Evolutionary conservation across 2,888 invertebrate species (phyloP).

Genomic region (Tetranychus piercei): DNA sequence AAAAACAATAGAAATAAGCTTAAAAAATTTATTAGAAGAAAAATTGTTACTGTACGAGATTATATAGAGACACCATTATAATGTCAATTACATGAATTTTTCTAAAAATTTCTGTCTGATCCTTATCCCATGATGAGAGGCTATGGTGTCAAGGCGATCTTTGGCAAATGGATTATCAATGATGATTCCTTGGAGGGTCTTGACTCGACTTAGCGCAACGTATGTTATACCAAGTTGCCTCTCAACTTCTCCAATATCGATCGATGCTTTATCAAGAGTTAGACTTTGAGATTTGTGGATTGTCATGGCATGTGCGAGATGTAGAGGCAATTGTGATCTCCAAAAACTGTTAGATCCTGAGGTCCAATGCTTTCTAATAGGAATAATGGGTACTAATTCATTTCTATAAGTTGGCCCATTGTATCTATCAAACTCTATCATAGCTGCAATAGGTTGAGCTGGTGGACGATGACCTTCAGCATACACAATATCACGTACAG

Average conservation of each 20-base stretch:
- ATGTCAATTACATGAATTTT: too few species aligned
- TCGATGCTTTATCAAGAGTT: background rate
- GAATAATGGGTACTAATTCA: background rate
- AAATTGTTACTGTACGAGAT: too few species aligned
- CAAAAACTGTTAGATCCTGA: background rate
- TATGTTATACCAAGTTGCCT: background rate
- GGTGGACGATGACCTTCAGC: background rate
- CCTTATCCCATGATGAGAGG: too few species aligned
- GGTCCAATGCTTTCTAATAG: slow-evolving; percentile 2
- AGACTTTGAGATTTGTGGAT: background rate
- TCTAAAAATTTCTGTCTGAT: too few species aligned
- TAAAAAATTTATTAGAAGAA: too few species aligned
- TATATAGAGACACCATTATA: too few species aligned
- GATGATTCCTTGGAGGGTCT: background rate
- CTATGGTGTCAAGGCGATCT: too few species aligned
- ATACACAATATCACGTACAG: background rate
- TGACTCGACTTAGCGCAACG: background rate
- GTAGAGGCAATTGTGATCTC: background rate
- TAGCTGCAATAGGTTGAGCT: background rate
- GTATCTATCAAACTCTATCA: background rate
- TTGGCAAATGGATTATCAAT: too few species aligned
- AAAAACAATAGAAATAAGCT: too few species aligned
- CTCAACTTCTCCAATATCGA: background rate
- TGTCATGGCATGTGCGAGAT: background rate
- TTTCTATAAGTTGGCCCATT: background rate